Percentiles rank a stretch among this genome's conserved stretches.
Conservation (phyloP, 2,888 invertebrate species). For the Galerucella calmariensis region DNA sequence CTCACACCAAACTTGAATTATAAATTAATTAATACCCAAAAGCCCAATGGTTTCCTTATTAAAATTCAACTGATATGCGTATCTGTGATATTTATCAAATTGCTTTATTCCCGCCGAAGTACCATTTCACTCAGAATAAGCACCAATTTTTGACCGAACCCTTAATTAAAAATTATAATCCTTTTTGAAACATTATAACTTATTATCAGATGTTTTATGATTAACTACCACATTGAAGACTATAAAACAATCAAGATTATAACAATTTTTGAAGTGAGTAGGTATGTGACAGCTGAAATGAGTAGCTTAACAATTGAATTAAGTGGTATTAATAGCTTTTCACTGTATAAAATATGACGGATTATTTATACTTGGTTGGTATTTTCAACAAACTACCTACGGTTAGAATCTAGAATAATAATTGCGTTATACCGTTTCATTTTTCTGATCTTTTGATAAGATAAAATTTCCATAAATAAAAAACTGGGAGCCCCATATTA, state of each 20-base stretch:
- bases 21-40: background rate
- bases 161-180: slow-evolving; percentile 29
- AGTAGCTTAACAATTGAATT: slow-evolving; percentile 33
- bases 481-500: too few relatives aligned
- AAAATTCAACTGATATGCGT: slow-evolving; percentile 7
- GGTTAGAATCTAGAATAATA: background rate
- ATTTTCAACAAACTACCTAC: background rate
- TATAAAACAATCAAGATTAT: slow-evolving; percentile 31
- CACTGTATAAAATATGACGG: slow-evolving; percentile 23
- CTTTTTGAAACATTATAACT: slow-evolving; percentile 11
- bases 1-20: background rate
- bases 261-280: slow-evolving; percentile 18
- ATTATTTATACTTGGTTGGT: slow-evolving; percentile 23
- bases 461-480: too few relatives aligned
- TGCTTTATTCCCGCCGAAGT: slow-evolving; percentile 6
- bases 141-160: slow-evolving; percentile 8
- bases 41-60: background rate
- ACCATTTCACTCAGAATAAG: slow-evolving; percentile 1
- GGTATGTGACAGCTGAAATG: slow-evolving; percentile 22
- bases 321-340: slow-evolving; percentile 26
- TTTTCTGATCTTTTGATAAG: too few relatives aligned
- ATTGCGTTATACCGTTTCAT: too few relatives aligned
- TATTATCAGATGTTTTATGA: slow-evolving; percentile 28
- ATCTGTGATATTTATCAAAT: slow-evolving; percentile 7
- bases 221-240: slow-evolving; percentile 11